phyloP scores from a whole-genome alignment of 2,888 invertebrate genomes.

The Mayetiola destructor region DNA sequence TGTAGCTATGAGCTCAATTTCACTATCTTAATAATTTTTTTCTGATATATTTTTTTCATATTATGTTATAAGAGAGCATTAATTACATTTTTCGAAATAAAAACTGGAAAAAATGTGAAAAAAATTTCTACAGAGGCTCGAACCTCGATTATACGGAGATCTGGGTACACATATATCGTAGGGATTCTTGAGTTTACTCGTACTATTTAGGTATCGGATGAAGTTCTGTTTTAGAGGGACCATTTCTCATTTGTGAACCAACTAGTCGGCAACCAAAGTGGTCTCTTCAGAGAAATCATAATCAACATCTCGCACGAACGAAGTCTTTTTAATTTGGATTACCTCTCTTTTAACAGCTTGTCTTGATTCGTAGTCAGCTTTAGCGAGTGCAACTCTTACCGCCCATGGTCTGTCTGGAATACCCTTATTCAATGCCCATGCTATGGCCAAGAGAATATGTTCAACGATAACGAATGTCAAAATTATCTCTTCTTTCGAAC shows the following conservation, averaged over 20 bases:
- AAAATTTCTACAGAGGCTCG: no score
- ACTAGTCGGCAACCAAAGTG: background rate
- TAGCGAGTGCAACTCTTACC: slow-evolving; percentile 47
- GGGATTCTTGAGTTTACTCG: background rate
- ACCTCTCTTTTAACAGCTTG: slow-evolving; percentile 40
- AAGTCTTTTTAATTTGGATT: background rate
- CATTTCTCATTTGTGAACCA: background rate
- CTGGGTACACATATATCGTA: background rate
- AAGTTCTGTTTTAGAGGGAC: background rate
- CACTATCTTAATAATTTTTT: no score
- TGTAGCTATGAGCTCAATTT: no score
- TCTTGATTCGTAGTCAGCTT: slow-evolving; percentile 45
- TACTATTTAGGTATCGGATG: background rate
- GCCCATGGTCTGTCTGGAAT: slow-evolving; percentile 57
- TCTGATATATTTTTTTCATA: no score
- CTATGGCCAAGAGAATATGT: slow-evolving; percentile 49
- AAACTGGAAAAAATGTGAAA: no score
- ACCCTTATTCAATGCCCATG: slow-evolving; percentile 47
- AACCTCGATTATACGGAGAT: no score
- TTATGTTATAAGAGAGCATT: no score
- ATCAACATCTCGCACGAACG: background rate
- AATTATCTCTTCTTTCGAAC: slow-evolving; percentile 37
- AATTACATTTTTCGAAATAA: no score
- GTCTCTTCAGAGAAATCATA: background rate
- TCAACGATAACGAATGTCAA: slow-evolving; percentile 52